These are phyloP conservation scores for Drosophila subobscura DNA, from an alignment of 1,140 invertebrate genomes.

Conservation along the genomic window DNA sequence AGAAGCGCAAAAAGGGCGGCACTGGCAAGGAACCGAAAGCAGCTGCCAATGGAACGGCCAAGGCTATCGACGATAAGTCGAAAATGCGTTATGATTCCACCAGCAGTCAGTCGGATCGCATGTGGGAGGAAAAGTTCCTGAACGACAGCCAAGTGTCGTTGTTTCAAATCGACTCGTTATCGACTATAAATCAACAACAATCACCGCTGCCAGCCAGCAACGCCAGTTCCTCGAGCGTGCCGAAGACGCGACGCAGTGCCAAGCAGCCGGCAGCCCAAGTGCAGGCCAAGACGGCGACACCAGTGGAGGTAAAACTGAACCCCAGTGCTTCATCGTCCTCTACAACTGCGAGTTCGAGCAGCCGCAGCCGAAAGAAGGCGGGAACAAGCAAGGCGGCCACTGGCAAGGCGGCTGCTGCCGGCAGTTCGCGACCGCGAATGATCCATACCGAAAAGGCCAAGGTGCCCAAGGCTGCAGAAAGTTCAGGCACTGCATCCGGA, in stretches of 20 bases:
- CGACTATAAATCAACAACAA: slow-evolving; percentile 62
- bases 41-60: slow-evolving; percentile 8
- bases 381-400: slow-evolving; percentile 14
- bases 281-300: slow-evolving; percentile 4
- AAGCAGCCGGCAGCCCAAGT: slow-evolving; percentile 26
- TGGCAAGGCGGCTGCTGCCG: slow-evolving; percentile 11
- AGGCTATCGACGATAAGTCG: slow-evolving; percentile 21
- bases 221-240: not conserved
- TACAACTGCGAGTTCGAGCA: slow-evolving; percentile 24
- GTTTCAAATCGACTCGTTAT: slow-evolving; percentile 72
- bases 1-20: slow-evolving; percentile 48
- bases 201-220: slow-evolving; percentile 40
- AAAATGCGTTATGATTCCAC: slow-evolving; percentile 64
- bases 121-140: slow-evolving; percentile 75
- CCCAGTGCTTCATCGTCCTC: slow-evolving; percentile 4
- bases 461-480: slow-evolving; percentile 84
- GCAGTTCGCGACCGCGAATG: slow-evolving; percentile 86
- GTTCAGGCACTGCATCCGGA: slow-evolving; percentile 44
- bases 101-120: slow-evolving; percentile 63
- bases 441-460: slow-evolving; percentile 89
- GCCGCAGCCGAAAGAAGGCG: slow-evolving; percentile 44
- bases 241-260: slow-evolving; percentile 28
- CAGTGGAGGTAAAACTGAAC: slow-evolving; percentile 11
- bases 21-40: slow-evolving; percentile 1
- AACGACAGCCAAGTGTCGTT: slow-evolving; percentile 43